Evolutionary conservation across 2,113 vertebrate genomes (phyloP).

Genomic region (Rhynchopsitta pachyrhyncha): DNA sequence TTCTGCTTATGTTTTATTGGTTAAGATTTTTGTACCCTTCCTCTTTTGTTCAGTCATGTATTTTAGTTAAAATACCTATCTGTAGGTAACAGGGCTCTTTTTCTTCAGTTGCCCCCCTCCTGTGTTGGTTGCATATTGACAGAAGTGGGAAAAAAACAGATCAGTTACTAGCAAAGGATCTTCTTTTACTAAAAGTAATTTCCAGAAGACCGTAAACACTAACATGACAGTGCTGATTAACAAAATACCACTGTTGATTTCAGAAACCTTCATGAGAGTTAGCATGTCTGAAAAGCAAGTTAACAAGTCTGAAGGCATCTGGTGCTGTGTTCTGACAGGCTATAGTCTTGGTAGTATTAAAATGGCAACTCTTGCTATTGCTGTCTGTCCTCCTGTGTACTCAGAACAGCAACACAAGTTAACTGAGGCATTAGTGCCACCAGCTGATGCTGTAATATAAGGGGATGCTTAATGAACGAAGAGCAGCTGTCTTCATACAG

Average conservation of each 20-base stretch:
- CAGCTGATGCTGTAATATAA: background rate
- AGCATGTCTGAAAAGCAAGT: background rate
- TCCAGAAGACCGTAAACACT: background rate
- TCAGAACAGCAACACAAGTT: background rate
- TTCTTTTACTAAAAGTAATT: background rate
- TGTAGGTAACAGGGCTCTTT: background rate
- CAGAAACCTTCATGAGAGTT: background rate
- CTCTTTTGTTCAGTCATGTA: background rate
- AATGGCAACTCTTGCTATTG: background rate
- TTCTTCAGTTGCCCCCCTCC: background rate
- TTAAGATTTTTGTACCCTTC: background rate
- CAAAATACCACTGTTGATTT: background rate
- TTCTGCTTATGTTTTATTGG: background rate
- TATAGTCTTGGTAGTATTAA: background rate
- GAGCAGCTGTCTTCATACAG: background rate
- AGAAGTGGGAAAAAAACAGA: background rate
- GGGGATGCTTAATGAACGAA: background rate
- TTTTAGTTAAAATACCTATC: background rate
- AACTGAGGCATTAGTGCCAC: background rate
- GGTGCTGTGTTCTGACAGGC: background rate
- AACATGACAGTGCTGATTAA: background rate
- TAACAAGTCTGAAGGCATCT: background rate
- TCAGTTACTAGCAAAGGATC: background rate
- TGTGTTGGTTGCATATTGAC: background rate
- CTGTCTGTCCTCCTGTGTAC: background rate